A percentile compares a stretch with the other conserved stretches of the same genome.
phyloP scores from a whole-genome alignment of 1,140 invertebrate genomes.

The Sminthurides bifidus region DNA sequence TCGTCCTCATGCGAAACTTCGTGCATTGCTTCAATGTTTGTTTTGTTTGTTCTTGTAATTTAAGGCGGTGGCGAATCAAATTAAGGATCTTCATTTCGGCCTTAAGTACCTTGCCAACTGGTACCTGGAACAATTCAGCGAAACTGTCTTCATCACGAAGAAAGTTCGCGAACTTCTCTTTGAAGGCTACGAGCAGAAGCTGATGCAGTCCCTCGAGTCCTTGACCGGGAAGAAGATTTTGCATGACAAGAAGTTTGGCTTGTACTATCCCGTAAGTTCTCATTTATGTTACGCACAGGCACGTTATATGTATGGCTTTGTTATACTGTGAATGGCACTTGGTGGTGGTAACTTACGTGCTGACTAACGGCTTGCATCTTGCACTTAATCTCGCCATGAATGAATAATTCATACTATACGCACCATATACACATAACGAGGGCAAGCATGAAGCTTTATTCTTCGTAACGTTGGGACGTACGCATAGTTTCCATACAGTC shows the following conservation, averaged over 20 bases:
- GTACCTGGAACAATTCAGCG: slow-evolving; percentile 15
- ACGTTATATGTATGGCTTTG: no score
- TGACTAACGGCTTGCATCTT: no score
- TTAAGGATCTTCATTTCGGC: background rate
- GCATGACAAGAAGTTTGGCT: slow-evolving; percentile 24
- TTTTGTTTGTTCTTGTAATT: slow-evolving; percentile 1
- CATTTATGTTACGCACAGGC: no score
- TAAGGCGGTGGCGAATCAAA: slow-evolving; percentile 1
- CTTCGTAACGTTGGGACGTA: no score
- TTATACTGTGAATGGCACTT: no score
- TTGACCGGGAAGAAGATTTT: slow-evolving; percentile 19
- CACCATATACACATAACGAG: no score
- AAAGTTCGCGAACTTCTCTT: slow-evolving; percentile 26
- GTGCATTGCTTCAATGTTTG: background rate
- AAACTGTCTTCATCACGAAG: slow-evolving; percentile 19
- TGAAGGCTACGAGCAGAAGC: slow-evolving; percentile 25
- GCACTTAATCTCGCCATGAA: no score
- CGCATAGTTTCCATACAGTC: no score
- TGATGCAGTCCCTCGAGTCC: slow-evolving; percentile 16
- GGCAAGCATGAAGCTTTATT: no score
- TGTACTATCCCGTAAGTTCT: slow-evolving; percentile 22
- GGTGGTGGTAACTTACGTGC: no score
- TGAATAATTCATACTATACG: no score
- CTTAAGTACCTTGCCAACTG: background rate
- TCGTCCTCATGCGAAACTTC: background rate